These are phyloP conservation scores for Alviniconcha strummeri DNA, from an alignment of 2,888 invertebrate species.

Conservation along the genomic window DNA sequence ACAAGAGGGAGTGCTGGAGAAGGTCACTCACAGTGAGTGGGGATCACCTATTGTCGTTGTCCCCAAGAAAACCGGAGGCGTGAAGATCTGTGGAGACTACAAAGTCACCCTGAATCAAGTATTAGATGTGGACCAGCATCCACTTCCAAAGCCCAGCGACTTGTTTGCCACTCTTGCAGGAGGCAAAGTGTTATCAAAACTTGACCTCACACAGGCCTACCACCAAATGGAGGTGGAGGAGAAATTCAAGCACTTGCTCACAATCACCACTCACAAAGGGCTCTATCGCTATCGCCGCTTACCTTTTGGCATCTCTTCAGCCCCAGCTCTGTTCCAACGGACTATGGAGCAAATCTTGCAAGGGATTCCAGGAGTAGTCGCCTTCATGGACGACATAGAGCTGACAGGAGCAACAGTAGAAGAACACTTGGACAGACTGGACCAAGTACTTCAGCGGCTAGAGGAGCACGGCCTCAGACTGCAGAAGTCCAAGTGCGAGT, in stretches of 20 bases:
- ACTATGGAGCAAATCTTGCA: constrained; percentile 25
- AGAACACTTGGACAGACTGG: constrained; percentile 25
- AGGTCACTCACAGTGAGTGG: constrained; percentile 38
- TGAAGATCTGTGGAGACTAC: constrained; percentile 54
- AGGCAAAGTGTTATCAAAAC: constrained; percentile 40
- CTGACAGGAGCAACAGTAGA: constrained; percentile 17
- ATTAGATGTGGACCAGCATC: constrained; percentile 57
- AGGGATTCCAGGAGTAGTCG: constrained; percentile 3
- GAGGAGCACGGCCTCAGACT: too few species aligned
- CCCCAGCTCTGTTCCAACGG: constrained; percentile 24
- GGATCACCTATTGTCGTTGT: constrained; percentile 42
- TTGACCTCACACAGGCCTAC: constrained; percentile 38
- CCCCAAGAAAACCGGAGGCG: constrained; percentile 35
- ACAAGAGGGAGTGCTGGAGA: constrained; percentile 26
- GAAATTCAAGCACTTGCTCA: constrained; percentile 28
- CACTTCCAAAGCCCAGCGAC: constrained; percentile 50
- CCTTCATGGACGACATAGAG: constrained; percentile 20
- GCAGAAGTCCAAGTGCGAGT: too few species aligned
- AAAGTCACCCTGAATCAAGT: constrained; percentile 52
- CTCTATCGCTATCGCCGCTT: constrained; percentile 37
- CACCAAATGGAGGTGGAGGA: constrained; percentile 40
- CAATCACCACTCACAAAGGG: constrained; percentile 26
- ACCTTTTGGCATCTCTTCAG: constrained; percentile 34
- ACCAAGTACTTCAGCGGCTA: too few species aligned
- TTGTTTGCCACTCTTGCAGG: constrained; percentile 50